These are phyloP conservation scores for Melinaea menophilus DNA, from an alignment of 2,888 invertebrate genomes.

Conservation along the genomic window DNA sequence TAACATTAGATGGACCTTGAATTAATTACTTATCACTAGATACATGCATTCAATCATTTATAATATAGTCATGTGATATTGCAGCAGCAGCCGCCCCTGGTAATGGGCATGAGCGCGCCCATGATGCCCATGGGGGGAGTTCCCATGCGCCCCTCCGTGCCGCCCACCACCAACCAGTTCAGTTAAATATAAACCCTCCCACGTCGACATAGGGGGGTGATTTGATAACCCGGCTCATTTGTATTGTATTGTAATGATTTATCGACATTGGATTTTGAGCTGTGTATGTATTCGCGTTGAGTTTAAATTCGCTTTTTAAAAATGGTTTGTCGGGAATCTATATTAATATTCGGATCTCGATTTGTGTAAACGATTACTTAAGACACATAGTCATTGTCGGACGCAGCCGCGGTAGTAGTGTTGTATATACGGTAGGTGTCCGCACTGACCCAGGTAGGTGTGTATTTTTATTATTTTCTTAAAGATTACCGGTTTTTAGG, in stretches of 20 bases:
- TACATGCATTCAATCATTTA: too few species aligned
- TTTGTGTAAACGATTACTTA: constrained; percentile 22
- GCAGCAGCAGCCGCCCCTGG: constrained; percentile 73
- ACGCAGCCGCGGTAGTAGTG: constrained; percentile 12
- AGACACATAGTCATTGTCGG: constrained; percentile 20
- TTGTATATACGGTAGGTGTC: constrained; percentile 25
- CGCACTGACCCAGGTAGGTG: constrained; percentile 28
- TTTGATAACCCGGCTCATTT: constrained; percentile 28
- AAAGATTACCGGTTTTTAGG: not conserved
- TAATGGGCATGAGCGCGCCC: constrained; percentile 67
- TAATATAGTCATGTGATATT: constrained; percentile 18
- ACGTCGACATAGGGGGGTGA: constrained; percentile 33
- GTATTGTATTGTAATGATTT: constrained; percentile 16
- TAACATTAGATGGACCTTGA: too few species aligned
- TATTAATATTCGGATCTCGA: constrained; percentile 19
- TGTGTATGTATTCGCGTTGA: constrained; percentile 2
- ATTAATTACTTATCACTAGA: too few species aligned
- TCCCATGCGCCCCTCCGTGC: constrained; percentile 63
- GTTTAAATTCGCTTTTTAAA: constrained; percentile 3
- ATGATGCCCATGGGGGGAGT: constrained; percentile 58
- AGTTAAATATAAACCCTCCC: constrained; percentile 51
- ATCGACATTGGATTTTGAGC: constrained; percentile 20
- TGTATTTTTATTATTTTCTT: not conserved
- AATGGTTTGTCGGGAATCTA: constrained; percentile 1
- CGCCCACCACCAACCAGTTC: constrained; percentile 67